A percentile compares a stretch with the other conserved stretches of the same genome.
phyloP scores from a whole-genome alignment of 2,888 invertebrate genomes.

The Perdita meconis region DNA sequence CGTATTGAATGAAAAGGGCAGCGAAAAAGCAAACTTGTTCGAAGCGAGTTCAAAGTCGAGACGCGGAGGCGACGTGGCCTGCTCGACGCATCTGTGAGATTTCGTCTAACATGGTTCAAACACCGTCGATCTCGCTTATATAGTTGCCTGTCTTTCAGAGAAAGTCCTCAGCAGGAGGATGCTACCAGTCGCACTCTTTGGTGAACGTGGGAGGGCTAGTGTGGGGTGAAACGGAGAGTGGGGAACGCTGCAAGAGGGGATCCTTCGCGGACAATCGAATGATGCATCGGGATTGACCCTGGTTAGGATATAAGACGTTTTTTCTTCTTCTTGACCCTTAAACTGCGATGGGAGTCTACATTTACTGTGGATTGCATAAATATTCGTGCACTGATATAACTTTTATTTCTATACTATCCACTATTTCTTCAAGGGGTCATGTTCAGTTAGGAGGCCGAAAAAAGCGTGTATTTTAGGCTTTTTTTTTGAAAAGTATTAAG shows the following conservation, averaged over 20 bases:
- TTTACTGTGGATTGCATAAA: too few species aligned
- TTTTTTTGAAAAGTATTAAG: too few species aligned
- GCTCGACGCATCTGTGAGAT: slow-evolving; percentile 76
- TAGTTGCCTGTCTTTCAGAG: slow-evolving; percentile 83
- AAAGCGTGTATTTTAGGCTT: too few species aligned
- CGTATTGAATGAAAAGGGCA: background rate
- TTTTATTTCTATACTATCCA: too few species aligned
- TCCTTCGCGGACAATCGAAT: slow-evolving; percentile 24
- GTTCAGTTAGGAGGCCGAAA: too few species aligned
- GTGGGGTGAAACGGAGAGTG: slow-evolving; percentile 33
- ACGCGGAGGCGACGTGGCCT: slow-evolving; percentile 63
- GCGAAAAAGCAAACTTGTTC: background rate
- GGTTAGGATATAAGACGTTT: slow-evolving; percentile 38
- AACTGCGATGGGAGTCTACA: too few species aligned
- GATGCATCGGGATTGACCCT: slow-evolving; percentile 59
- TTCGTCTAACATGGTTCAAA: slow-evolving; percentile 83
- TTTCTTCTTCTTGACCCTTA: background rate
- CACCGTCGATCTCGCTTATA: slow-evolving; percentile 82
- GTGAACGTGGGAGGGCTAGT: slow-evolving; percentile 64
- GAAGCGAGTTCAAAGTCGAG: slow-evolving; percentile 21
- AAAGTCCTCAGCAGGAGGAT: slow-evolving; percentile 81
- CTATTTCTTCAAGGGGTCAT: too few species aligned
- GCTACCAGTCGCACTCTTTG: slow-evolving; percentile 71
- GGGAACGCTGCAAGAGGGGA: slow-evolving; percentile 43
- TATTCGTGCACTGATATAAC: too few species aligned